Conservation (phyloP, 1,140 invertebrate genomes). For the Mactra quadrangularis region DNA sequence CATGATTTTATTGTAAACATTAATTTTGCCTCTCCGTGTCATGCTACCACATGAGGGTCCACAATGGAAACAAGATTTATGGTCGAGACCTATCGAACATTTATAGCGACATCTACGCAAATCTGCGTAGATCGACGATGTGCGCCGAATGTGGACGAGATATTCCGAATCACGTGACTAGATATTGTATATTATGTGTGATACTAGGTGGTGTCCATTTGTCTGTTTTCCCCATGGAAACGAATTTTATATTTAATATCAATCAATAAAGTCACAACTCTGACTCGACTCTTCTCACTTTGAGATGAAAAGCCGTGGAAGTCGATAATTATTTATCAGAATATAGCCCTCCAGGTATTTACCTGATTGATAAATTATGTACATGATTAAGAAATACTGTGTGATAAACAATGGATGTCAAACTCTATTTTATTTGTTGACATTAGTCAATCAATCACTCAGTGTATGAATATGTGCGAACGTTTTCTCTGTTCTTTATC, state of each 20-base stretch:
- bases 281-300: conserved; percentile 7
- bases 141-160: no score
- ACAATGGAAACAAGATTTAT: no score
- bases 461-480: not conserved
- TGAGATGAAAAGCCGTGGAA: not conserved
- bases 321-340: conserved; percentile 26
- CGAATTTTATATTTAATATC: not conserved
- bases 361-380: conserved; percentile 56
- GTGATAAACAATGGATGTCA: conserved; percentile 58
- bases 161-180: no score
- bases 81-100: no score
- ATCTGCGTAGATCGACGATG: no score
- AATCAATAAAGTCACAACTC: conserved; percentile 32
- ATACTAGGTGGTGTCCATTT: no score
- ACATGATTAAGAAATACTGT: not conserved
- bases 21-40: no score
- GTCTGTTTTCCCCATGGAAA: no score
- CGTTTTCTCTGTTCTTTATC: not conserved
- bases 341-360: conserved; percentile 2
- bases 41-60: no score
- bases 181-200: no score
- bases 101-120: no score
- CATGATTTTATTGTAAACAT: no score
- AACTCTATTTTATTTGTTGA: conserved; percentile 26
- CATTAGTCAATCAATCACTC: conserved; percentile 56